A percentile compares a stretch with the other conserved stretches of the same genome.
Evolutionary conservation across 2,888 invertebrate species (phyloP).

Genomic region (Drosophila hawaiiensis): DNA sequence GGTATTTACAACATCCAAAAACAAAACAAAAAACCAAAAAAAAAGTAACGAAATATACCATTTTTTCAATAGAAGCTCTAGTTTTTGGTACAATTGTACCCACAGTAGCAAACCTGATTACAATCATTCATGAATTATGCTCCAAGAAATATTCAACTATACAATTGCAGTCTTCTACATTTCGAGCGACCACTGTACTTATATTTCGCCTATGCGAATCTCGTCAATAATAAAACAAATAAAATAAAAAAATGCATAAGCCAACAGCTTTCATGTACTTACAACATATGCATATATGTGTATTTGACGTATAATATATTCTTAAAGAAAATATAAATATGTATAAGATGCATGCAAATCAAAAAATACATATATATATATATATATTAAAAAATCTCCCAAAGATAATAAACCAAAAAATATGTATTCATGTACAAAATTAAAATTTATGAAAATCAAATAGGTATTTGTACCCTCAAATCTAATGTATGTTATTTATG

Average conservation of each 20-base stretch:
- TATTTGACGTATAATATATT: constrained; percentile 12
- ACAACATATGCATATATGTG: constrained; percentile 22
- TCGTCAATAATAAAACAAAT: constrained; percentile 5
- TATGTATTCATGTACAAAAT: constrained; percentile 64
- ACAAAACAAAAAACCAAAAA: too few species aligned
- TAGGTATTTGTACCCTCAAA: constrained; percentile 41
- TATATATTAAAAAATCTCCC: constrained; percentile 2
- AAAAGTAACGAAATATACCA: not conserved
- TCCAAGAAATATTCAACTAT: not conserved
- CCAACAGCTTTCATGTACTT: constrained; percentile 24
- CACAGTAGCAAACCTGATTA: not conserved
- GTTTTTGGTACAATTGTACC: not conserved
- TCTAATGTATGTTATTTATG: constrained; percentile 53
- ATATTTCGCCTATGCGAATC: constrained; percentile 20
- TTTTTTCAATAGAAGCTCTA: not conserved
- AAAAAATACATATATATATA: constrained; percentile 24
- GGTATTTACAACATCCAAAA: not conserved
- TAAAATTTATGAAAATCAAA: constrained; percentile 42
- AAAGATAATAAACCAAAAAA: constrained; percentile 17
- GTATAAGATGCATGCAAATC: constrained; percentile 45
- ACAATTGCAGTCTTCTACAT: not conserved
- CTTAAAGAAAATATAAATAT: constrained; percentile 19
- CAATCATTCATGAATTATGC: not conserved
- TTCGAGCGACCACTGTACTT: constrained; percentile 22
- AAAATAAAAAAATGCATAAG: constrained; percentile 23